A percentile compares a stretch with the other conserved stretches of the same genome.
phyloP scores from a whole-genome alignment of 1,140 invertebrate species.

The Ylistrum balloti region DNA sequence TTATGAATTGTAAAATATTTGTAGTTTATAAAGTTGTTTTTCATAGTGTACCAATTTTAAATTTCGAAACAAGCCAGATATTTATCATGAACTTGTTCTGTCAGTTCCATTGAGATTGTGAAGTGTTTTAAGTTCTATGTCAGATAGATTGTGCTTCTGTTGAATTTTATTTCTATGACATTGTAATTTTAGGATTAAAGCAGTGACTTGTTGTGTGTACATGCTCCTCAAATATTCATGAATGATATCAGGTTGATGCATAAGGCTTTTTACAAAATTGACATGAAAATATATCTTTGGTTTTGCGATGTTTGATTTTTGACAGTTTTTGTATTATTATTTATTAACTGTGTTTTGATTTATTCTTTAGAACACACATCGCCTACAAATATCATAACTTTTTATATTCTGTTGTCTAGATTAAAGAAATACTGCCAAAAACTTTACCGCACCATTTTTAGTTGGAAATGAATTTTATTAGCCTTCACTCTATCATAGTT shows the following conservation, averaged over 20 bases:
- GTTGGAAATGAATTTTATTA: too few relatives aligned
- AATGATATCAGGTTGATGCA: background rate
- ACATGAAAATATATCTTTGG: background rate
- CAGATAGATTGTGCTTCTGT: background rate
- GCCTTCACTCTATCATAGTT: too few relatives aligned
- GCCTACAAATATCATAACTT: background rate
- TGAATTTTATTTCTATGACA: background rate
- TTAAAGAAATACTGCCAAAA: background rate
- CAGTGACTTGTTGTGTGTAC: background rate
- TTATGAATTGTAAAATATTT: too few relatives aligned
- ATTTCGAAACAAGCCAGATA: too few relatives aligned
- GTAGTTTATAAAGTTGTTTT: too few relatives aligned
- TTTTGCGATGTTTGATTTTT: background rate
- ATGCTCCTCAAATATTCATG: background rate
- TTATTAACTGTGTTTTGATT: background rate
- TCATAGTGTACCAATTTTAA: too few relatives aligned
- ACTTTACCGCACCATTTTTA: too few relatives aligned
- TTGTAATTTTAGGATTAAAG: background rate
- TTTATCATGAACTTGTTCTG: too few relatives aligned
- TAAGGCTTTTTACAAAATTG: constrained; percentile 28
- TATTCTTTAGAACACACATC: background rate
- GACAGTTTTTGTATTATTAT: constrained; percentile 7
- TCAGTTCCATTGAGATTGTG: too few relatives aligned
- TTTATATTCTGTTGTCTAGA: background rate
- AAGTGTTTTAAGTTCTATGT: too few relatives aligned